Percentiles rank a stretch among this genome's conserved stretches.
These are phyloP conservation scores for Drosophila ercepeae DNA, from an alignment of 1,140 invertebrate genomes.

Conservation along the genomic window DNA sequence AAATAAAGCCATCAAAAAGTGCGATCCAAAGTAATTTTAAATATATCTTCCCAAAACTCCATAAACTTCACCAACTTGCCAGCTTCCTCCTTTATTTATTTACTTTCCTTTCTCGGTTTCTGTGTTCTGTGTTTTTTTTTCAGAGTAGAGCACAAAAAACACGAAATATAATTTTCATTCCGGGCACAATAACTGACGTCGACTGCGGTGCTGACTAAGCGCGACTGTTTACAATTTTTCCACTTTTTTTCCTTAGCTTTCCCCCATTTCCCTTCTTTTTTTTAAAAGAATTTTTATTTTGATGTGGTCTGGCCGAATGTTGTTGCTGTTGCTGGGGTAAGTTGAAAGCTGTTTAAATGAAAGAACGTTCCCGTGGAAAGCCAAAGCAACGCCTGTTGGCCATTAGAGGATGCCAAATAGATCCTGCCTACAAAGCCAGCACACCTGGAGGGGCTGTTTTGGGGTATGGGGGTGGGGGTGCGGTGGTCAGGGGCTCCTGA, in stretches of 20 bases:
- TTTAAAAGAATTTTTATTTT: slow-evolving; percentile 51
- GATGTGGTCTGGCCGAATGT: slow-evolving; percentile 54
- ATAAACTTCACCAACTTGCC: slow-evolving; percentile 40
- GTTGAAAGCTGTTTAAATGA: slow-evolving; percentile 73
- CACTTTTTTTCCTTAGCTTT: slow-evolving; percentile 6
- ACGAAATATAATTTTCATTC: slow-evolving; percentile 52
- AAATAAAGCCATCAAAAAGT: slow-evolving; percentile 9
- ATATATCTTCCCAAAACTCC: slow-evolving; percentile 34
- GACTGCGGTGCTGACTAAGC: slow-evolving; percentile 54
- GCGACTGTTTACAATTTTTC: slow-evolving; percentile 63
- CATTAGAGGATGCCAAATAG: slow-evolving; percentile 69
- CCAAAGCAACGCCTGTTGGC: slow-evolving; percentile 65
- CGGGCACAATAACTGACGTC: slow-evolving; percentile 49
- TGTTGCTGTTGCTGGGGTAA: slow-evolving; percentile 27
- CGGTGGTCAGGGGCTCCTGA: slow-evolving; percentile 23
- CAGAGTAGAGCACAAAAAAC: slow-evolving; percentile 33
- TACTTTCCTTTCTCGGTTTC: slow-evolving; percentile 34
- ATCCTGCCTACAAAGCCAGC: slow-evolving; percentile 55
- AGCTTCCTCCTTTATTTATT: slow-evolving; percentile 36
- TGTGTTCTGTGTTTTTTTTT: neutral
- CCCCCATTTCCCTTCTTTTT: slow-evolving; percentile 14
- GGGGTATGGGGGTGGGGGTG: neutral
- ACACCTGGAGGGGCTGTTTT: slow-evolving; percentile 30
- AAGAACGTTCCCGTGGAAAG: slow-evolving; percentile 54
- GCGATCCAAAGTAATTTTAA: slow-evolving; percentile 34